phyloP scores from a whole-genome alignment of 1,140 invertebrate genomes.

The Phortica variegata region DNA sequence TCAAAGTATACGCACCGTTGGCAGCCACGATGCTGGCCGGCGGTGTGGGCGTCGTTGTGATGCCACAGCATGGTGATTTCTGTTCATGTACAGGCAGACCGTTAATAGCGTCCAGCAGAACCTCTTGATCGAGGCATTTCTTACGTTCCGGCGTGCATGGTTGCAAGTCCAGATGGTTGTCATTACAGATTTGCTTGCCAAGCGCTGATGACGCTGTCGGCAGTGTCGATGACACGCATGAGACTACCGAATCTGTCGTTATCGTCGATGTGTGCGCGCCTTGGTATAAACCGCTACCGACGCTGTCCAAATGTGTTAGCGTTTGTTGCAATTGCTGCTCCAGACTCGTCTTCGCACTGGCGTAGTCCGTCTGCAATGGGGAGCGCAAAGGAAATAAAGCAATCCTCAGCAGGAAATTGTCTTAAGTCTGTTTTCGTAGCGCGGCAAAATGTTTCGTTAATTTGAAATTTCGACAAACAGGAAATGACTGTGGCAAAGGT shows the following conservation, averaged over 20 bases:
- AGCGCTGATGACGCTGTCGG: slow-evolving; percentile 32
- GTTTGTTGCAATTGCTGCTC: slow-evolving; percentile 43
- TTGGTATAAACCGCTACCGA: slow-evolving; percentile 39
- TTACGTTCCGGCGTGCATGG: slow-evolving; percentile 25
- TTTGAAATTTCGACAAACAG: neutral
- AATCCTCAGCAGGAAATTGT: slow-evolving; percentile 49
- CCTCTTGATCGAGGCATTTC: slow-evolving; percentile 31
- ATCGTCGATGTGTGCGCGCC: slow-evolving; percentile 35
- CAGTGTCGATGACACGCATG: slow-evolving; percentile 45
- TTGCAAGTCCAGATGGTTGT: slow-evolving; percentile 27
- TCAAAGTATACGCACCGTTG: slow-evolving; percentile 3
- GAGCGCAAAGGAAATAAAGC: slow-evolving; percentile 43
- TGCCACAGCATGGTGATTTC: slow-evolving; percentile 25
- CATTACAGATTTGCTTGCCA: slow-evolving; percentile 19
- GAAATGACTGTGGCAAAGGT: neutral
- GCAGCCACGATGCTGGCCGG: neutral
- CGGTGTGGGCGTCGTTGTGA: slow-evolving; percentile 21
- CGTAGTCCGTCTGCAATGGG: slow-evolving; percentile 34
- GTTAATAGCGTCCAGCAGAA: slow-evolving; percentile 42
- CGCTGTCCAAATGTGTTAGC: slow-evolving; percentile 36
- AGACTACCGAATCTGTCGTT: slow-evolving; percentile 50
- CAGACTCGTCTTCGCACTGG: slow-evolving; percentile 40
- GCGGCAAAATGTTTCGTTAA: no score
- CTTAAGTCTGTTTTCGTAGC: slow-evolving; percentile 29
- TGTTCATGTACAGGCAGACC: slow-evolving; percentile 15